Evolutionary conservation across 2,797 vertebrate species (phyloP).

Genomic region (Mormyrus proboscirostris): DNA sequence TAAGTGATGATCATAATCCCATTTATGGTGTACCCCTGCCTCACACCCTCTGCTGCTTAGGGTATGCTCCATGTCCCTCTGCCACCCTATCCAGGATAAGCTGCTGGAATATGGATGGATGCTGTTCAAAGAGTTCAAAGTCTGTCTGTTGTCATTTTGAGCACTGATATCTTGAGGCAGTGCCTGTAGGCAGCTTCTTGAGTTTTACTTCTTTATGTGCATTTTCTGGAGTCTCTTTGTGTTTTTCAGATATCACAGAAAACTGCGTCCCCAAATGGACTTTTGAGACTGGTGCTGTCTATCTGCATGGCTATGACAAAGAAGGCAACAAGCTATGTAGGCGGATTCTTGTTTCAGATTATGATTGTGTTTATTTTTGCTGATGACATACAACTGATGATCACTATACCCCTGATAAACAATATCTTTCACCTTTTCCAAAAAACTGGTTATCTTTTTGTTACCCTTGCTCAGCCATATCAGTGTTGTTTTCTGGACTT

Average conservation of each 20-base stretch:
- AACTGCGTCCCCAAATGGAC: slow-evolving; percentile 61
- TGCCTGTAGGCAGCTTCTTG: background rate
- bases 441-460: background rate
- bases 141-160: background rate
- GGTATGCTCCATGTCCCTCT: background rate
- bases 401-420: background rate
- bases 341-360: slow-evolving; percentile 32
- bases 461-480: background rate
- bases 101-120: background rate
- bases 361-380: background rate
- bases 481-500: background rate
- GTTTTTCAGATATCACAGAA: slow-evolving; percentile 44
- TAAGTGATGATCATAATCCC: background rate
- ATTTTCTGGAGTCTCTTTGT: background rate
- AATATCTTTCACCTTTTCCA: background rate
- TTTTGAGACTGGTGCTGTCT: slow-evolving; percentile 61
- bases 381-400: background rate
- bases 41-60: background rate
- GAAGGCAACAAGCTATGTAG: slow-evolving; percentile 71
- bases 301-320: slow-evolving; percentile 71
- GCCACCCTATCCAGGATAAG: background rate
- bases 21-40: background rate
- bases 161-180: background rate
- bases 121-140: background rate
- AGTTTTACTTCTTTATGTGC: background rate